Base-by-base conservation (phyloP, 1,140 invertebrate species). In the Protaetia brevitarsis region DNA sequence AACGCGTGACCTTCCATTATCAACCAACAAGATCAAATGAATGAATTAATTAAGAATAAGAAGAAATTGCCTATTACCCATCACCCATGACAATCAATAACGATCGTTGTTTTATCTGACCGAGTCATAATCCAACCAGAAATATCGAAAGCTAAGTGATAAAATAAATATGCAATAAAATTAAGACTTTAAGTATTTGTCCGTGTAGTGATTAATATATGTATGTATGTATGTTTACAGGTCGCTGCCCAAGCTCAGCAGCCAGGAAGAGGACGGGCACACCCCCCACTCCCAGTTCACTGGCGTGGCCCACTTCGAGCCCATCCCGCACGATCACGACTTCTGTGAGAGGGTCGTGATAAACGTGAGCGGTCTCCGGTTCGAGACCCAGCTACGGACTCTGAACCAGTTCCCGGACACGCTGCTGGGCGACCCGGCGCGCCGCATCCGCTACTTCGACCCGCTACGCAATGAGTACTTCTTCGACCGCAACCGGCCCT, bases 401-500 rank as follows among this genome's bases (percentile, higher is more conserved):
- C 85, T 99, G 74, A 96, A 97, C 82, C 95, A 98, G 85, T 98
- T 98, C 85, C 97, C 97, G 75, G 95, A 98, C 82, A 98, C 96
- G 74, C 86, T 99, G 76, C 88, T 99, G 74, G 97, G 97, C 71
- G 94, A 98, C 85, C 95, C 96, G 70, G 83, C 88, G 72, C 88
- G 96, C 78, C 86, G 97, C 78, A 94, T 97, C 80, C 88, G 95
- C 80, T 98, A 97, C 85, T 99, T 97, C 85, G 96, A 99, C 86
- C 94, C 96, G 67, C 84, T 97, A 74, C 88, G 94, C 81, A 98
- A 99, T 87, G 97, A 99, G 85, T 99, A 98, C 85, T 99, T 99
- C 85, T 99, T 99, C 86, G 97, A 99, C 85, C 88, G 97, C 77
- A 98, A 99, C 87, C 88, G 97, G 81, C 94, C 95, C 78, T 95